Base-by-base conservation (phyloP, 2,888 invertebrate genomes). In the Hofmannophila pseudospretella region DNA sequence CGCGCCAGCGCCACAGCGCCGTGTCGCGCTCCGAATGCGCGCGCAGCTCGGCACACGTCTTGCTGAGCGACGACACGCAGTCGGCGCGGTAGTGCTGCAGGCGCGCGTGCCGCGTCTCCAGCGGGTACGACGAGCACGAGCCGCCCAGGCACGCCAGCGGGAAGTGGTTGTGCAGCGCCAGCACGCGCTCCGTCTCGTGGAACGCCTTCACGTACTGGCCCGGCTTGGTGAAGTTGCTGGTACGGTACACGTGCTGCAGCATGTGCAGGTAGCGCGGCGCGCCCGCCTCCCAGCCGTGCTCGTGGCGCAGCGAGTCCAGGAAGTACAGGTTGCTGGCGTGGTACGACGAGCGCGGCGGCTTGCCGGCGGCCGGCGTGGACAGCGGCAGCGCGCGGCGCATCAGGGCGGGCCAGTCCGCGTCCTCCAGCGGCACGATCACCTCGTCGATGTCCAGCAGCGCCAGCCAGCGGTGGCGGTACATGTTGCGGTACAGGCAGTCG, bases 361-460 rank as follows among this genome's bases (percentile, higher is more conserved):
- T 78, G 51, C 81, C 79, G 29, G 76, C 66, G 5, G 85, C 81
- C 26, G 88, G 88, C 64, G 90, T 88, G 8, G 92, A 86, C 46
- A 92, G 90, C 34, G 92, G 79, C 50, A 93, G 73, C 13, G 92
- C 90, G 45, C 92, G 90, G 34, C 88, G 87, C 93, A 97, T 92
- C 44, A 97, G 86, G 47, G 91, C 90, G 34, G 88, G 87, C 96
- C 97, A 98, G 45, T 90, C 89, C 9, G 68, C 68, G 58, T 91
- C 91, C 53, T 92, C 90, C 51, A 94, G 85, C 4, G 97, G 97
- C 91, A 98, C 96, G 54, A 98, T 96, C 38, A 97, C 94, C 79
- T 98, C 98, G 79, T 98, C 98, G 48, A 96, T 94, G 72, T 98
- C 98, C 35, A 97, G 88, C 41, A 98, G 86, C n/a, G 95, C 95